Evolutionary conservation across 2,888 invertebrate genomes (phyloP), one percentile per base, ranked within the genome.

Genomic region (Pyrgus malvae): DNA sequence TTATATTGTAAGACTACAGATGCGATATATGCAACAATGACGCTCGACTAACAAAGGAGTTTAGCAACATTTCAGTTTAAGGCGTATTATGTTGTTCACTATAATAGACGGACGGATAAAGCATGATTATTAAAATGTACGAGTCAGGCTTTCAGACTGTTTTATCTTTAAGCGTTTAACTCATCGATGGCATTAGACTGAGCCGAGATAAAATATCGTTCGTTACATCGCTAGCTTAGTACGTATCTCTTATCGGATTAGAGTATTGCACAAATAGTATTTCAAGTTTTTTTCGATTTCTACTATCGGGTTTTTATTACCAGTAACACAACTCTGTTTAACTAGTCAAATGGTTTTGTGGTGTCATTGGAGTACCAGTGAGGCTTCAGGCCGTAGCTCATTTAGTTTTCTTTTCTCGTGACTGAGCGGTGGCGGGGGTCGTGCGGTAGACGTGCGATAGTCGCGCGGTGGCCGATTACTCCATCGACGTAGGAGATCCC

Each of bases 291-390:
- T 50, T 55, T 58, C 35, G 42, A 44, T 49, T 44, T 48, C 48
- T 44, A 44, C 50, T 31, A 48, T 54, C 44, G 35, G 49, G 35
- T 38, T 58, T 46, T 49, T 56, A 49, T 63, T 57, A 57, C 53
- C 48, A 55, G 53, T 57, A 51, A 55, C 60, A 58, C 70, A 67
- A 73, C 63, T 71, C 64, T 69, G 61, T 64, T 23, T 74, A 70
- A 78, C 86, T 86, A 86, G 85, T 85, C 86, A 85, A 53, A 78
- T 74, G 72, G 80, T 79, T 76, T 80, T 80, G 80, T 75, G 70
- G 72, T 69, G 64, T 72, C 61, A 65, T 72, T 74, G 69, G 69
- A 63, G 60, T 69, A 66, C 72, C 74, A 72, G 70, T 77, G 77
- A 74, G 68, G 68, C 72, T 80, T 76, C 76, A 74, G 63, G 73